Conservation (phyloP, 2,888 invertebrate species). For the Drosophila fulvimacula region DNA sequence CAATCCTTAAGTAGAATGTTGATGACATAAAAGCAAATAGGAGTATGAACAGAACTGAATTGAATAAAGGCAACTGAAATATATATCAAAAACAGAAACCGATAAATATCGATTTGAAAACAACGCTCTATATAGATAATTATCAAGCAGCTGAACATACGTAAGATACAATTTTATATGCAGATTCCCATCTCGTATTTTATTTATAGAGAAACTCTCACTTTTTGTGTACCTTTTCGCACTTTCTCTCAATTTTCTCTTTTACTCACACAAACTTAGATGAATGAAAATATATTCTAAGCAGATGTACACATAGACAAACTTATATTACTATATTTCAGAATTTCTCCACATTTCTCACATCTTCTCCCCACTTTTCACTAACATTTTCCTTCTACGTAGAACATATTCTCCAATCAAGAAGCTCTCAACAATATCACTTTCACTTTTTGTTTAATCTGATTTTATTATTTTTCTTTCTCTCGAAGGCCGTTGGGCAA, state of each 20-base stretch:
- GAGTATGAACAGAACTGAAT: too few relatives aligned
- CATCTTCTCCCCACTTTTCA: neutral
- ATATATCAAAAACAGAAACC: too few relatives aligned
- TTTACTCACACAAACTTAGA: neutral
- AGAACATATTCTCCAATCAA: neutral
- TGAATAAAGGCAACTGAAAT: too few relatives aligned
- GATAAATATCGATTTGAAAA: too few relatives aligned
- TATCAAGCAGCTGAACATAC: too few relatives aligned
- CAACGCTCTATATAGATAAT: too few relatives aligned
- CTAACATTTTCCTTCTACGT: neutral
- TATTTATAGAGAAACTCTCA: neutral
- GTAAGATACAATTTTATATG: neutral
- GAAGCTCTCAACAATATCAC: neutral
- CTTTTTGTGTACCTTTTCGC: neutral
- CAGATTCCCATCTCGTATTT: neutral
- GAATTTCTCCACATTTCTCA: neutral
- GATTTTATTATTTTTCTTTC: neutral
- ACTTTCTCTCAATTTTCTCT: neutral
- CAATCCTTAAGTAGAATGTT: too few relatives aligned
- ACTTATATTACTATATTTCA: neutral
- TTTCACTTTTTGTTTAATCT: neutral
- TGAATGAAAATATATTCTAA: neutral
- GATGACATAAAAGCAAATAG: too few relatives aligned
- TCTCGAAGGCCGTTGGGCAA: neutral
- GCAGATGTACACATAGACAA: neutral